Percentiles rank a stretch among this genome's conserved stretches.
phyloP scores from a whole-genome alignment of 1,140 invertebrate species.

The Lutraria rhynchaena region DNA sequence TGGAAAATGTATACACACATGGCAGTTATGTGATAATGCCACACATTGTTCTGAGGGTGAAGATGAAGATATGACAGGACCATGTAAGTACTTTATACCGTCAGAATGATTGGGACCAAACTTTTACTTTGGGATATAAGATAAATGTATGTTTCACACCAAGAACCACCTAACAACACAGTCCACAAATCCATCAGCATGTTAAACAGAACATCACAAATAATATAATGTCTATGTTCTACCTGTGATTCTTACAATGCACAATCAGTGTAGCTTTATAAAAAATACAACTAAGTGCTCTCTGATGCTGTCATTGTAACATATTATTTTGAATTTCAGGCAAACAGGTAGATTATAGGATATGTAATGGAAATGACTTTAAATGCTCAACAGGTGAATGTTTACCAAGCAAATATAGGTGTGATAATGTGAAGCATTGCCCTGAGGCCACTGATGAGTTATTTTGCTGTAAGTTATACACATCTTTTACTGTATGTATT shows the following conservation, averaged over 20 bases:
- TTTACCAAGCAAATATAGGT: constrained; percentile 82
- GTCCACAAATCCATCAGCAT: too few species aligned
- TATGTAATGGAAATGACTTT: constrained; percentile 67
- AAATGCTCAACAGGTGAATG: constrained; percentile 88
- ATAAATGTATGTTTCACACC: too few species aligned
- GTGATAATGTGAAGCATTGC: constrained; percentile 94
- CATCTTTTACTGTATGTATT: too few species aligned
- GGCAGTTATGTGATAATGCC: constrained; percentile 91
- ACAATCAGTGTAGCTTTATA: too few species aligned
- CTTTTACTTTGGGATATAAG: too few species aligned
- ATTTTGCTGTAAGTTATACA: constrained; percentile 91
- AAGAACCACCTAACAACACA: too few species aligned
- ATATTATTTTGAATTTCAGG: constrained; percentile 61
- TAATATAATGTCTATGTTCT: too few species aligned
- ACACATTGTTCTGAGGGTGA: constrained; percentile 95
- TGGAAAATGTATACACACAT: constrained; percentile 91
- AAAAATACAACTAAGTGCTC: too few species aligned
- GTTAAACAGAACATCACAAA: too few species aligned
- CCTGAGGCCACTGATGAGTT: constrained; percentile 95
- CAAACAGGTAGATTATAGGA: constrained; percentile 10
- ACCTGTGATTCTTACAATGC: too few species aligned
- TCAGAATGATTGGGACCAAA: too few species aligned
- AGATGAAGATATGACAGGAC: constrained; percentile 86
- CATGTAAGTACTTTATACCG: background rate
- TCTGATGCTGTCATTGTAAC: too few species aligned